phyloP scores from a whole-genome alignment of 2,888 invertebrate genomes.

The Caenorhabditis sp. region DNA sequence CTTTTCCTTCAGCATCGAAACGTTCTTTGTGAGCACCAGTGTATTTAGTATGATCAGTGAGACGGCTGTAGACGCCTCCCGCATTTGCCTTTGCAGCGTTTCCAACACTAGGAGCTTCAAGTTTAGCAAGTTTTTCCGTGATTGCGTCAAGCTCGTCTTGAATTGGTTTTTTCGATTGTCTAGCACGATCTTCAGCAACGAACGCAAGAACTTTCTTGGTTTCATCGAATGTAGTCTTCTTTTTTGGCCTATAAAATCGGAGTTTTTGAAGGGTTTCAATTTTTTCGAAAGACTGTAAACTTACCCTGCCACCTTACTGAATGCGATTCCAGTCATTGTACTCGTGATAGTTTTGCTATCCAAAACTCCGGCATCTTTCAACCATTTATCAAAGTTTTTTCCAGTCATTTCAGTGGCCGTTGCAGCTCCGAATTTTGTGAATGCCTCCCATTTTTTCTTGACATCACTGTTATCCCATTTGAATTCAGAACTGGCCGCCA shows the following conservation, averaged over 20 bases:
- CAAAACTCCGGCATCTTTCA: slow-evolving; percentile 69
- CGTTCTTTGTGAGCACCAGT: slow-evolving; percentile 71
- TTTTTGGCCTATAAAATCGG: slow-evolving; percentile 67
- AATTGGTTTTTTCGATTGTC: slow-evolving; percentile 61
- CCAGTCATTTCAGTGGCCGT: slow-evolving; percentile 69
- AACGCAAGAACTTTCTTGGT: slow-evolving; percentile 65
- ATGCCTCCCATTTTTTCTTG: slow-evolving; percentile 66
- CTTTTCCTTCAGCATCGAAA: slow-evolving; percentile 70
- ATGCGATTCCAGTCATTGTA: slow-evolving; percentile 70
- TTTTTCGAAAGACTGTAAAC: too few relatives aligned
- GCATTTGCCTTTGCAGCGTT: slow-evolving; percentile 64
- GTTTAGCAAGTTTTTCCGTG: slow-evolving; percentile 60
- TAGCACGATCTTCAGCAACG: slow-evolving; percentile 67
- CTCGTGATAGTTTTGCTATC: slow-evolving; percentile 65
- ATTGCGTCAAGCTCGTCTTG: slow-evolving; percentile 69
- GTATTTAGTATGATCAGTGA: slow-evolving; percentile 70
- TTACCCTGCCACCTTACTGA: slow-evolving; percentile 70
- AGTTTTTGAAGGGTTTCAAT: too few relatives aligned
- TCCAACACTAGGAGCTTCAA: slow-evolving; percentile 66
- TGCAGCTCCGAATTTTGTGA: slow-evolving; percentile 67
- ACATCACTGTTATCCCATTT: slow-evolving; percentile 61
- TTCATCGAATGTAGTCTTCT: slow-evolving; percentile 70
- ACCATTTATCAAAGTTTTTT: slow-evolving; percentile 71
- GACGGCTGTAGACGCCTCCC: slow-evolving; percentile 67
- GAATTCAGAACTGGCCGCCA: slow-evolving; percentile 51